Evolutionary conservation across 2,888 invertebrate genomes (phyloP), one percentile per base, ranked within the genome.

Genomic region (Lobophora halterata): DNA sequence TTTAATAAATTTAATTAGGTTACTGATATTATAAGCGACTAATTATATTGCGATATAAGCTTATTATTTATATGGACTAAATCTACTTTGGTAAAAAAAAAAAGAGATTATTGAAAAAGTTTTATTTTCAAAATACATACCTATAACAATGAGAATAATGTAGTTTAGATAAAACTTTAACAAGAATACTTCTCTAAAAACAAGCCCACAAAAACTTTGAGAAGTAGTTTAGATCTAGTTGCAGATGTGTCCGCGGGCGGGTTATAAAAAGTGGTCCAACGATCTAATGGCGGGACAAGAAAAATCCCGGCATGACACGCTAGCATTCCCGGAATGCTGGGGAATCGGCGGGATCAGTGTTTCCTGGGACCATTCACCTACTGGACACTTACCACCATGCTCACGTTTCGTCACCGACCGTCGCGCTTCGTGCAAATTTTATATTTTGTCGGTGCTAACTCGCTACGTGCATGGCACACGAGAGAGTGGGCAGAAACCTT

Each of bases 301-400:
- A 62, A 65, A 65, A 56, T 49, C 45, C 46, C 28, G 44, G 38
- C 49, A 49, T 56, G 64, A 60, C 61, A 55, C 29, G 37, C 27
- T 39, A 42, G 42, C 39, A 38, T 48, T 33, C 43, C 42, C 30
- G 46, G 44, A 46, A 51, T 43, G 46, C 46, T 37, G 26, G n/a
- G n/a, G n/a, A n/a, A n/a, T n/a, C n/a, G n/a, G 46, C 35, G 46
- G 52, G 52, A 52, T 52, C 51, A 46, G 36, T 13, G 20, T 20
- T n/a, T 19, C 7, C 25, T 26, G 3, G 18, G 25, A 37, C 17
- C 3, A 30, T 24, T 19, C 1, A 17, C 5, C 2, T n/a, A n/a
- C n/a, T 10, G 2, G 13, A 19, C 5, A 32, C 36, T 1, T 5
- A 33, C 33, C 29, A 2, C 11, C 5, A 21, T 16, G 8, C 7